Evolutionary conservation across 2,888 invertebrate species (phyloP), one percentile per base, ranked within the genome.

Genomic region (Caenorhabditis doughertyi): DNA sequence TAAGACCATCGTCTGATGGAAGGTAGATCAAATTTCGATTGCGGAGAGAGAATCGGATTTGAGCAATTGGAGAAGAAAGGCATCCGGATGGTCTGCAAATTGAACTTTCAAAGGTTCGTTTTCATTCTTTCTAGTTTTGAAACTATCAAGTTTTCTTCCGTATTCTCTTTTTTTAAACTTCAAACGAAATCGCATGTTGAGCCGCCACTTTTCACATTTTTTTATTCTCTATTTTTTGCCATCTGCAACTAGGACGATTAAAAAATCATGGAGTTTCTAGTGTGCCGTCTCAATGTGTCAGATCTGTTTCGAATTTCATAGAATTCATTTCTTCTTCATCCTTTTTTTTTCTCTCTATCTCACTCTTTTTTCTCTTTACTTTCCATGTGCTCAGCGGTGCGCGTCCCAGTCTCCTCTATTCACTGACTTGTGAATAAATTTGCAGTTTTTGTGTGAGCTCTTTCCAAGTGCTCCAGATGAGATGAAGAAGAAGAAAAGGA

Each of bases 11-110:
- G 3, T 74, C 81, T 7, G 56, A 27, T 5, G 60, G 65, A 32
- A 86, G 53, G 23, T 71, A 60, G 8, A 81, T 72, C 56, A 86
- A 35, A 32, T 83, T 79, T 32, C 84, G 83, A 39, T 87, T 87
- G 9, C 83, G 77, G 0, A 67, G 49, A 16, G 85, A 85, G 76
- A 87, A 82, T 35, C 56, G 65, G 18, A 87, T 81, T 21, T 73
- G 73, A 18, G 60, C 13, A 23, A 85, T 71, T 29, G 81, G 81
- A 21, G 82, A 77, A 3, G 62, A 77, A 2, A 81, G 76, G 42
- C 86, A 86, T 35, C 73, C 83, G 35, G 65, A 60, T 49, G 62
- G 47, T 76, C 83, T 83, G 72, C 16, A 76, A 67, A 39, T 2
- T 32, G 11, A 35, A n/a, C 16, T 51, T 79, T 18, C 13, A 23